Conservation (phyloP, 23 tunicate species). For the Styela clava region DNA sequence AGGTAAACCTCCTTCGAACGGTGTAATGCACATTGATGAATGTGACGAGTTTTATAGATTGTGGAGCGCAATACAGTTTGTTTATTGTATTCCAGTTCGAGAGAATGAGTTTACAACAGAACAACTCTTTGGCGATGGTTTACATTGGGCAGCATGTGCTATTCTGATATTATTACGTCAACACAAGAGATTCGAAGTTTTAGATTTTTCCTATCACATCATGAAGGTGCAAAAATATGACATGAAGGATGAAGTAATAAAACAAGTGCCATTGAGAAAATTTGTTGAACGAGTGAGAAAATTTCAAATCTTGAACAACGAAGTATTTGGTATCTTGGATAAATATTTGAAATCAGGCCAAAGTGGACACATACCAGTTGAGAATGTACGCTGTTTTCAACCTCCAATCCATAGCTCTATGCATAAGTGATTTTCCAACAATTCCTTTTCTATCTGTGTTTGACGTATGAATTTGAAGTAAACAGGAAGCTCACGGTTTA, state of each 20-base stretch:
- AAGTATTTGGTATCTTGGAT: constrained; percentile 66
- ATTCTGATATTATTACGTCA: constrained; percentile 78
- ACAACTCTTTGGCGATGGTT: constrained; percentile 92
- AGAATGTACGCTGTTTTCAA: constrained; percentile 84
- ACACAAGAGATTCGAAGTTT: constrained; percentile 81
- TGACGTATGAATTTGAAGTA: too few species aligned
- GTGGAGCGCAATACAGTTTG: constrained; percentile 98
- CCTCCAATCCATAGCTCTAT: constrained; percentile 84
- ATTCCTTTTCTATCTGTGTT: too few species aligned
- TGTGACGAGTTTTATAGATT: constrained; percentile 88
- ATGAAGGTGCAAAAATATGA: constrained; percentile 92
- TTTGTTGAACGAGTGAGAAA: constrained; percentile 90
- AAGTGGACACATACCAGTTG: constrained; percentile 43
- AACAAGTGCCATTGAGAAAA: constrained; percentile 86
- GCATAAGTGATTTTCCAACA: constrained; percentile 52
- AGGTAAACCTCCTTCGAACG: constrained; percentile 83
- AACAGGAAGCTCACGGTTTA: too few species aligned
- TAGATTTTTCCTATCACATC: constrained; percentile 91
- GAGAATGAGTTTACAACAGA: constrained; percentile 81
- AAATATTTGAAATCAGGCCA: constrained; percentile 72
- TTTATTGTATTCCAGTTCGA: constrained; percentile 89
- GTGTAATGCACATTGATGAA: constrained; percentile 97
- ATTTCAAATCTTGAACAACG: constrained; percentile 91
- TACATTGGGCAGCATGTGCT: constrained; percentile 92
- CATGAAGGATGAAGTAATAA: constrained; percentile 73